phyloP scores from a whole-genome alignment of 2,113 vertebrate genomes.

The Datnioides undecimradiatus region DNA sequence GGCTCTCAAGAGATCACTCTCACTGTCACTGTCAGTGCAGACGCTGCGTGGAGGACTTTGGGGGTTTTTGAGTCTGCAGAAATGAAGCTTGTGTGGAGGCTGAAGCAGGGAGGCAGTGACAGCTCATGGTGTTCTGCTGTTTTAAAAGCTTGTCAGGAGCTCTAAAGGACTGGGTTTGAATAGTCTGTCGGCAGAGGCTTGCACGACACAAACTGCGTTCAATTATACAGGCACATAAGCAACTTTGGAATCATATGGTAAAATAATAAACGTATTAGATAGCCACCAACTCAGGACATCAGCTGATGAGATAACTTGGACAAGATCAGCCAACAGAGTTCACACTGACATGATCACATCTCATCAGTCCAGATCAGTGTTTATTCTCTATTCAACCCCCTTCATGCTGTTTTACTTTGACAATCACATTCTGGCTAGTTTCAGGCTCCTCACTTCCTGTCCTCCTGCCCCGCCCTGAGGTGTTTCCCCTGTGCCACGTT shows the following conservation, averaged over 20 bases:
- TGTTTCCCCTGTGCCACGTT: no score
- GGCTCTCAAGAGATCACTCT: slow-evolving; percentile 20
- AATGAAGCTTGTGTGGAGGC: background rate
- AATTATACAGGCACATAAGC: background rate
- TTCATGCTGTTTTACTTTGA: no score
- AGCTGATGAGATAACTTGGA: no score
- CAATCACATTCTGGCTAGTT: no score
- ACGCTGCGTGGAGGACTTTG: no score
- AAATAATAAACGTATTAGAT: background rate
- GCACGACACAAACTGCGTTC: background rate
- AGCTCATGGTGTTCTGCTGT: background rate
- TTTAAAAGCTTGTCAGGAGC: slow-evolving; percentile 1
- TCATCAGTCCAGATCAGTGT: no score
- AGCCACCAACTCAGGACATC: no score
- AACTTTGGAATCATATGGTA: background rate
- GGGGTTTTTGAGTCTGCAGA: slow-evolving; percentile 5
- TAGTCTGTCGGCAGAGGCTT: background rate
- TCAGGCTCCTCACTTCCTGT: no score
- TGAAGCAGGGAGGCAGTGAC: slow-evolving; percentile 14
- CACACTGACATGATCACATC: no score
- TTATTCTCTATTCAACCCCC: no score
- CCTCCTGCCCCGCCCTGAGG: no score
- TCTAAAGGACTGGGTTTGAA: background rate
- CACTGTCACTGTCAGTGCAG: slow-evolving; percentile 24
- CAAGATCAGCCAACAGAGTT: no score